Base-by-base conservation (phyloP, 1,140 invertebrate species). In the Trachymyrmex cornetzi region DNA sequence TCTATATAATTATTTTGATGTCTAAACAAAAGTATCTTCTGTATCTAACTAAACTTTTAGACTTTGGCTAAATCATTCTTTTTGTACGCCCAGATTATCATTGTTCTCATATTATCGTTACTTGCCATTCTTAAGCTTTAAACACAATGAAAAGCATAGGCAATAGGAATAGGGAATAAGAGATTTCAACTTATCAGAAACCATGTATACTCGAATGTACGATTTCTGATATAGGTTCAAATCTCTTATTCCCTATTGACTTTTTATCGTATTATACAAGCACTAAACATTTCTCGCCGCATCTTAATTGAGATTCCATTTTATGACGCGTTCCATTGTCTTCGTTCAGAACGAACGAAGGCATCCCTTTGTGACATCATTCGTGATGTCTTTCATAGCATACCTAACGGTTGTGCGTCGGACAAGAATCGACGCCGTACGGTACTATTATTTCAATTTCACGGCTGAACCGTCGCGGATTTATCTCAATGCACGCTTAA, bases 391-490 rank as follows among this genome's bases (percentile, higher is more conserved):
- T 88, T 57, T 34, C 64, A 24, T 59, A 71, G 55, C 71, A 59
- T 77, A 66, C 57, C 64, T 88, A 88, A 88, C 84, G 85, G 81
- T 90, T 85, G 74, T 19, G 50, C 22, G 57, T 72, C 38, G 50
- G 61, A 59, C 22, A 80, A 6, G 64, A 59, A 77, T 69, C 77
- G 61, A 14, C 34, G 24, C 55, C 55, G 79, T 84, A 67, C 44
- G 63, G 63, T 86, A 75, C 63, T 79, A 91, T 92, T 92, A 91
- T 91, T 90, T 92, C 91, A 92, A 91, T 92, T 92, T 92, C 91
- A 91, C 77, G 88, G 86, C 55, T 82, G 89, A 88, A 79, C 75
- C 85, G 67, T 69, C 80, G 64, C 77, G 64, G 87, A 89, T 89
- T 86, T 86, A 89, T 85, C 75, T 89, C 89, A 79, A 64, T 85